phyloP scores from a whole-genome alignment of 2,113 vertebrate species.

The Toxotes jaculatrix region DNA sequence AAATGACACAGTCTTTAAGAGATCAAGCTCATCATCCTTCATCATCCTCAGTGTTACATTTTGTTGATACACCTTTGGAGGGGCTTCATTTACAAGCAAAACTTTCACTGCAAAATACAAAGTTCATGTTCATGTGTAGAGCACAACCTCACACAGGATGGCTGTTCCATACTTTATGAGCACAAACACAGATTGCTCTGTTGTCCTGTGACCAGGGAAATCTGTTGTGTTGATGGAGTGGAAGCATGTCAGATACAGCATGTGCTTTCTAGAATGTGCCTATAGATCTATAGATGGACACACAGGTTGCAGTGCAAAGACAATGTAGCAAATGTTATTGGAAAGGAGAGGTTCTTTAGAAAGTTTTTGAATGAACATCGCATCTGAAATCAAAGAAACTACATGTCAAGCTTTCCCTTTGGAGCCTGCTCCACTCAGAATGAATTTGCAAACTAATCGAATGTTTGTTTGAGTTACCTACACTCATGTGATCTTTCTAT shows the following conservation, averaged over 20 bases:
- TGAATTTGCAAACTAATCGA: constrained; percentile 18
- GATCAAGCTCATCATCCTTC: not conserved
- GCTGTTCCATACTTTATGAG: not conserved
- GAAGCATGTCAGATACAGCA: not conserved
- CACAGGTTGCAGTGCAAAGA: not conserved
- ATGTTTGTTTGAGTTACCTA: constrained; percentile 3
- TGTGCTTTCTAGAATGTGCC: not conserved
- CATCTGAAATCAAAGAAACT: not conserved
- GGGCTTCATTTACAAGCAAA: not conserved
- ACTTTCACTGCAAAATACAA: not conserved
- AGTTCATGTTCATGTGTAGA: not conserved
- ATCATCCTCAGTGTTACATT: not conserved
- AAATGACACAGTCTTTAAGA: not conserved
- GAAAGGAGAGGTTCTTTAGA: not conserved
- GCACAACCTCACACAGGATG: not conserved
- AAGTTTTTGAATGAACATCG: not conserved
- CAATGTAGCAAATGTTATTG: not conserved
- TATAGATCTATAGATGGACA: not conserved
- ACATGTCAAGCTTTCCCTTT: not conserved
- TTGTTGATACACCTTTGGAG: not conserved
- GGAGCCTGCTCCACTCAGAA: not conserved
- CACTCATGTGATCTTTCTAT: not conserved
- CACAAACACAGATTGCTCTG: not conserved
- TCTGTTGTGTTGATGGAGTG: not conserved
- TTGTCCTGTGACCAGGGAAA: not conserved